A percentile compares a stretch with the other conserved stretches of the same genome.
These are phyloP conservation scores for Heliconius ismenius DNA, from an alignment of 2,888 invertebrate species.

Conservation along the genomic window DNA sequence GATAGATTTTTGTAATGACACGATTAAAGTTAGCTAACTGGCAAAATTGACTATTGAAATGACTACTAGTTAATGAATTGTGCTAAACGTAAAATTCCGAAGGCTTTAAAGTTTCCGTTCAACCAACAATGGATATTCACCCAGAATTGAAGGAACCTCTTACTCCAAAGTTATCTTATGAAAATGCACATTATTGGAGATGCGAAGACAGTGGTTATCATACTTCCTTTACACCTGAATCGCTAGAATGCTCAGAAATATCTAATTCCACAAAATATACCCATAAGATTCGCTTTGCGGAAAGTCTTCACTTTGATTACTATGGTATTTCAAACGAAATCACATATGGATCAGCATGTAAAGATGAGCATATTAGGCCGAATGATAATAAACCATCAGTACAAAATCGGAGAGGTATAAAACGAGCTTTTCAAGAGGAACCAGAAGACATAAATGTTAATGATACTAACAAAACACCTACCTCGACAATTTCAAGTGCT, in stretches of 20 bases:
- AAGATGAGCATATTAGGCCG: constrained; percentile 44
- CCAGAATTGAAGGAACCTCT: constrained; percentile 58
- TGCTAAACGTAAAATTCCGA: constrained; percentile 17
- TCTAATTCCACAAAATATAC: constrained; percentile 56
- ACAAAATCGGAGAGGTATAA: constrained; percentile 60
- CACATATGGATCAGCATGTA: constrained; percentile 48
- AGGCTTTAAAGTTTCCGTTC: constrained; percentile 19
- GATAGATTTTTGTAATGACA: background rate
- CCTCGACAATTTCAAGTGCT: constrained; percentile 70
- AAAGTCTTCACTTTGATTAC: constrained; percentile 56
- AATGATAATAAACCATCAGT: constrained; percentile 55
- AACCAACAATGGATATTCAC: constrained; percentile 61
- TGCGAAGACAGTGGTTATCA: constrained; percentile 77
- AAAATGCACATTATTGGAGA: constrained; percentile 59
- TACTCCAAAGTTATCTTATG: constrained; percentile 59
- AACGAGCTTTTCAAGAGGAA: constrained; percentile 63
- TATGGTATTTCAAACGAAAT: constrained; percentile 53
- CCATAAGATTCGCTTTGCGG: constrained; percentile 53
- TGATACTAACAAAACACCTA: constrained; percentile 64
- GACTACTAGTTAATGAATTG: constrained; percentile 9
- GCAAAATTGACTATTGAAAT: background rate
- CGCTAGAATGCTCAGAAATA: constrained; percentile 63
- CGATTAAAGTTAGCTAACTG: background rate
- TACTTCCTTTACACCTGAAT: constrained; percentile 70
- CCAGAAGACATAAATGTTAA: constrained; percentile 51